A percentile compares a stretch with the other conserved stretches of the same genome.
These are phyloP conservation scores for Trichonephila inaurata DNA, from an alignment of 1,140 invertebrate species.

Conservation along the genomic window DNA sequence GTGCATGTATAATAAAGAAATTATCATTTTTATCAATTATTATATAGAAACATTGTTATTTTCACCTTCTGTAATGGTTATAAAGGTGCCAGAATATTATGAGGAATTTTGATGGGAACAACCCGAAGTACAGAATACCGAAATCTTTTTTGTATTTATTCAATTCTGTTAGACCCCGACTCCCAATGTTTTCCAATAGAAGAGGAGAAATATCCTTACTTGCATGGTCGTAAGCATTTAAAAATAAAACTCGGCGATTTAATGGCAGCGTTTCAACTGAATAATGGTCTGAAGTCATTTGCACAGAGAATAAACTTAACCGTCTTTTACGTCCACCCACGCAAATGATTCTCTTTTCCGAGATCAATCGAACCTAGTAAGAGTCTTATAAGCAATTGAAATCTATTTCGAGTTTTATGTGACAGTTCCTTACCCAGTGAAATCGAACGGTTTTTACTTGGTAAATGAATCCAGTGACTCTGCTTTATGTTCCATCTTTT, in stretches of 20 bases:
- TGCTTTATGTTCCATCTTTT: neutral
- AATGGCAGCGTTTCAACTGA: neutral
- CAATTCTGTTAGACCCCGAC: neutral
- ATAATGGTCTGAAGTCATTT: constrained; percentile 6
- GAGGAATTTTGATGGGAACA: neutral
- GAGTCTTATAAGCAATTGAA: neutral
- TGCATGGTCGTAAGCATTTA: neutral
- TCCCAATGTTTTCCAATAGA: neutral
- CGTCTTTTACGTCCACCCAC: neutral
- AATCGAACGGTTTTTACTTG: neutral
- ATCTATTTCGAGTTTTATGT: neutral
- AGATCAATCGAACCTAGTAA: neutral
- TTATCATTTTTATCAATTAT: too few relatives aligned
- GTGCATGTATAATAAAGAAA: too few relatives aligned
- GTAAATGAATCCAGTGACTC: neutral
- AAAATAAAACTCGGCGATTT: neutral
- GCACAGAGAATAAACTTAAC: neutral
- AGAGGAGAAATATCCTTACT: neutral
- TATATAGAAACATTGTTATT: too few relatives aligned
- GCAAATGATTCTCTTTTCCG: neutral
- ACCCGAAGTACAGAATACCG: too few relatives aligned
- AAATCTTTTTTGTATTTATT: neutral
- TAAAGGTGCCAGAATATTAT: too few relatives aligned
- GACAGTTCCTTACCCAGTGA: neutral
- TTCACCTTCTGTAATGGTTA: too few relatives aligned